Percentiles rank a stretch among this genome's conserved stretches.
phyloP scores from a whole-genome alignment of 2,888 invertebrate species.

The Ectobius pallidus region DNA sequence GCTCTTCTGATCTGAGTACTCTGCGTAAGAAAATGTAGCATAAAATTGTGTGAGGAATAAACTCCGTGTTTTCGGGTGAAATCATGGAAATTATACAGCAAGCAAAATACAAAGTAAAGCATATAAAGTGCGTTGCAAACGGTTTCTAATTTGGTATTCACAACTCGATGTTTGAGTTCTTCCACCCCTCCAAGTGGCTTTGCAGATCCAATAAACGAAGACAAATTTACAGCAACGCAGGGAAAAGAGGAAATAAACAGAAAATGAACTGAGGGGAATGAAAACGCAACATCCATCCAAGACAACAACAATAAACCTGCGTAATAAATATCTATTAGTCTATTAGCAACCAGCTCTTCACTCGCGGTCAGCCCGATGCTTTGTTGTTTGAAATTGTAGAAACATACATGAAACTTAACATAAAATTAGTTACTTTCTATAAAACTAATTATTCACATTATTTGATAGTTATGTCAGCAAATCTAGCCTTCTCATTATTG shows the following conservation, averaged over 20 bases:
- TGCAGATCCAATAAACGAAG: slow-evolving; percentile 36
- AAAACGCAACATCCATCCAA: slow-evolving; percentile 10
- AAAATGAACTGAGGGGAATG: not conserved
- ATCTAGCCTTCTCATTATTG: no score
- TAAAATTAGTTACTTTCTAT: not conserved
- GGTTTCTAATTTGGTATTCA: slow-evolving; percentile 30
- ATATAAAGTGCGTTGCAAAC: no score
- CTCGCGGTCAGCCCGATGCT: slow-evolving; percentile 16
- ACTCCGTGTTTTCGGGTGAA: no score
- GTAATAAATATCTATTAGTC: slow-evolving; percentile 29
- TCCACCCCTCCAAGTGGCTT: not conserved
- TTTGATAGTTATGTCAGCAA: no score
- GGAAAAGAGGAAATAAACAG: not conserved
- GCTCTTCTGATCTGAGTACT: no score
- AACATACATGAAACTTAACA: slow-evolving; percentile 3
- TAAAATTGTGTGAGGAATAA: no score
- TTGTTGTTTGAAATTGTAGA: no score
- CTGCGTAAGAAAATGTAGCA: no score
- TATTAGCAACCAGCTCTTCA: not conserved
- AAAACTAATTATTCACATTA: no score
- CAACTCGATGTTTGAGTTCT: slow-evolving; percentile 14
- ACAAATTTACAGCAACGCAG: slow-evolving; percentile 29
- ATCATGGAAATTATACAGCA: no score
- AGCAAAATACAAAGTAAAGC: no score
- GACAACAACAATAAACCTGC: slow-evolving; percentile 17